phyloP scores from a whole-genome alignment of 1,140 invertebrate genomes.

The Eriocheir sinensis region DNA sequence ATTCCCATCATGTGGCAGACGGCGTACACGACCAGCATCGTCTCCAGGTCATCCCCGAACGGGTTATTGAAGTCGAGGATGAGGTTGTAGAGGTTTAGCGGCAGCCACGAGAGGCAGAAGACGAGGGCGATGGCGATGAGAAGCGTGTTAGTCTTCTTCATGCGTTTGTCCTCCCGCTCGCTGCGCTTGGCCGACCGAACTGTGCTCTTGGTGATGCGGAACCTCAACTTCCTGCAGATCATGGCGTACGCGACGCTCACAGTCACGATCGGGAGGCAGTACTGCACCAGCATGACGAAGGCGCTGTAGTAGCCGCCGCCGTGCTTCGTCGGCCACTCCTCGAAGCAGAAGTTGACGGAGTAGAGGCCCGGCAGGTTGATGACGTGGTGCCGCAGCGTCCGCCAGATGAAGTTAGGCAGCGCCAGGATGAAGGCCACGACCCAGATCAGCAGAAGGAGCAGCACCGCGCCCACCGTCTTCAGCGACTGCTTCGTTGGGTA shows the following conservation, averaged over 20 bases:
- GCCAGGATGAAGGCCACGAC: slow-evolving; percentile 89
- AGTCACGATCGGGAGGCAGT: slow-evolving; percentile 90
- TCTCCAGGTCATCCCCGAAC: slow-evolving; percentile 76
- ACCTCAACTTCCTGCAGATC: slow-evolving; percentile 85
- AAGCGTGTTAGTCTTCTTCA: slow-evolving; percentile 83
- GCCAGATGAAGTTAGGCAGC: slow-evolving; percentile 90
- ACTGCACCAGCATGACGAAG: slow-evolving; percentile 88
- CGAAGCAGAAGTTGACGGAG: slow-evolving; percentile 88
- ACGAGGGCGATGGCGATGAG: slow-evolving; percentile 84
- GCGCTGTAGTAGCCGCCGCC: slow-evolving; percentile 91
- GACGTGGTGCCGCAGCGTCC: slow-evolving; percentile 85
- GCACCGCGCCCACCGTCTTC: slow-evolving; percentile 88
- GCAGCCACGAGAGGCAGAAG: slow-evolving; percentile 84
- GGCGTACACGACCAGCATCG: slow-evolving; percentile 82
- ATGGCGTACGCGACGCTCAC: slow-evolving; percentile 86
- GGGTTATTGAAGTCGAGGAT: slow-evolving; percentile 82
- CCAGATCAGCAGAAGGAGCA: slow-evolving; percentile 91
- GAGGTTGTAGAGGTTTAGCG: slow-evolving; percentile 84
- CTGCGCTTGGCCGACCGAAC: slow-evolving; percentile 59
- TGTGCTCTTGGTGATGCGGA: slow-evolving; percentile 81
- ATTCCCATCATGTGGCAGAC: slow-evolving; percentile 84
- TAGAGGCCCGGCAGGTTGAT: slow-evolving; percentile 84
- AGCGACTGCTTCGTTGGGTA: slow-evolving; percentile 91
- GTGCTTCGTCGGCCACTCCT: slow-evolving; percentile 88
- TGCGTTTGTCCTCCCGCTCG: slow-evolving; percentile 71